Percentiles rank a stretch among this genome's conserved stretches.
Conservation (phyloP, 2,797 vertebrate genomes). For the Catostomus latipinnis region DNA sequence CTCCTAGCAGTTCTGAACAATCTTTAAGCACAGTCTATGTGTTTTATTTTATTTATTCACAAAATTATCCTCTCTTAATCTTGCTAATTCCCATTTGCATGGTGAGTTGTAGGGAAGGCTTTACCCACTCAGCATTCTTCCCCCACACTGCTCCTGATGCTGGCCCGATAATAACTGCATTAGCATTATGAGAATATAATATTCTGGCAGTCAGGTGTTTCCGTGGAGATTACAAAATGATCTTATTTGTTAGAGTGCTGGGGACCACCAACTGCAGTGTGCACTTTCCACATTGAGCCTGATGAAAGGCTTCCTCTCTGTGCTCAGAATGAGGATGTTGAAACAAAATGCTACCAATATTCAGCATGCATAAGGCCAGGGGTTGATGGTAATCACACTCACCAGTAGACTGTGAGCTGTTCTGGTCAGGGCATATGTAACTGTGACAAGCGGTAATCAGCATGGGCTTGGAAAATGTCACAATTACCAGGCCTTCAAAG, state of each 20-base stretch:
- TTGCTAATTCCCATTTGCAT: constrained; percentile 17
- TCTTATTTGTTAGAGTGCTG: constrained; percentile 45
- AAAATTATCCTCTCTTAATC: constrained; percentile 6
- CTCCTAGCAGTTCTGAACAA: not conserved
- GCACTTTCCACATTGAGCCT: constrained; percentile 6
- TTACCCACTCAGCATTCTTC: constrained; percentile 33
- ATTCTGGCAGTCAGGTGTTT: constrained; percentile 43
- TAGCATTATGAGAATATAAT: constrained; percentile 49
- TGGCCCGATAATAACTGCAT: constrained; percentile 37
- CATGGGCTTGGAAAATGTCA: constrained; percentile 29
- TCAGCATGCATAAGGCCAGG: not conserved
- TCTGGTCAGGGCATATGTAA: not conserved
- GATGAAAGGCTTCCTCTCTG: constrained; percentile 9
- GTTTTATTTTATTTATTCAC: not conserved
- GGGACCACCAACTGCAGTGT: constrained; percentile 26
- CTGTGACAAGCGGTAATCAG: constrained; percentile 30
- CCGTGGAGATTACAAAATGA: constrained; percentile 49
- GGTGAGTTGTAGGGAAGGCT: not conserved
- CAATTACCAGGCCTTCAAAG: constrained; percentile 9
- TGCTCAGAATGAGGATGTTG: constrained; percentile 3
- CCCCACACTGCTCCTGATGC: constrained; percentile 30
- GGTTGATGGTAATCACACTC: constrained; percentile 43
- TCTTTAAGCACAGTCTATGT: not conserved
- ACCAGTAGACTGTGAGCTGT: constrained; percentile 1
- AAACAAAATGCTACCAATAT: constrained; percentile 2